Conservation (phyloP, 2,113 vertebrate species). For the Etheostoma cragini region DNA sequence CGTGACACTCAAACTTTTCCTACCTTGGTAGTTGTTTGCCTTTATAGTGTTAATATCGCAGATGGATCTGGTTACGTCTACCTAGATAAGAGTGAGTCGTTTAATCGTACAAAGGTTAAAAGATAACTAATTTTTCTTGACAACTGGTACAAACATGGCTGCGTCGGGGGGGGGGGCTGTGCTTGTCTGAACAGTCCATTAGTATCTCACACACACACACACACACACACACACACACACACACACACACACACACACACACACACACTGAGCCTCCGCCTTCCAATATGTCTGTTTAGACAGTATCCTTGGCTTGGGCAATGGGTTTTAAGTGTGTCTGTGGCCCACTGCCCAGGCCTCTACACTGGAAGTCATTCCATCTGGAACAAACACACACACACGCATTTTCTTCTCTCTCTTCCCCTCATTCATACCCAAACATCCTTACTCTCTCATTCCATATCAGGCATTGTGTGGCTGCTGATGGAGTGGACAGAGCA, state of each 20-base stretch:
- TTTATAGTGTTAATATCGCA: neutral
- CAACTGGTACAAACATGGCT: neutral
- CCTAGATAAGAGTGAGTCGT: neutral
- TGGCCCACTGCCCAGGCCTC: conserved; percentile 66
- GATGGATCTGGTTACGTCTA: neutral
- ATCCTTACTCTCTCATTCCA: conserved; percentile 21
- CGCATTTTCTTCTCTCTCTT: conserved; percentile 17
- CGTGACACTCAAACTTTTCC: no score
- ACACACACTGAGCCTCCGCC: neutral
- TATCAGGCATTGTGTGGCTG: conserved; percentile 43
- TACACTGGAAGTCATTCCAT: conserved; percentile 41
- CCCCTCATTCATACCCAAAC: conserved; percentile 43
- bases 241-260: conserved; percentile 2
- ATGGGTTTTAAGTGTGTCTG: conserved; percentile 56
- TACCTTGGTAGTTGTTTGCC: neutral
- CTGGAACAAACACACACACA: conserved; percentile 1
- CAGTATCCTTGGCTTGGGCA: conserved; percentile 50
- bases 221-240: neutral
- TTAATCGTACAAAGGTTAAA: neutral
- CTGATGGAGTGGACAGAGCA: conserved; percentile 18
- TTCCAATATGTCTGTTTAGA: conserved; percentile 50
- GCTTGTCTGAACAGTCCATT: neutral
- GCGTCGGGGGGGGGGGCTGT: neutral
- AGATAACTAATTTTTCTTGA: conserved; percentile 9
- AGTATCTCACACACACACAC: neutral